A percentile compares a stretch with the other conserved stretches of the same genome.
Conservation (phyloP, 2,797 vertebrate genomes). For the Manis crassicaudata region DNA sequence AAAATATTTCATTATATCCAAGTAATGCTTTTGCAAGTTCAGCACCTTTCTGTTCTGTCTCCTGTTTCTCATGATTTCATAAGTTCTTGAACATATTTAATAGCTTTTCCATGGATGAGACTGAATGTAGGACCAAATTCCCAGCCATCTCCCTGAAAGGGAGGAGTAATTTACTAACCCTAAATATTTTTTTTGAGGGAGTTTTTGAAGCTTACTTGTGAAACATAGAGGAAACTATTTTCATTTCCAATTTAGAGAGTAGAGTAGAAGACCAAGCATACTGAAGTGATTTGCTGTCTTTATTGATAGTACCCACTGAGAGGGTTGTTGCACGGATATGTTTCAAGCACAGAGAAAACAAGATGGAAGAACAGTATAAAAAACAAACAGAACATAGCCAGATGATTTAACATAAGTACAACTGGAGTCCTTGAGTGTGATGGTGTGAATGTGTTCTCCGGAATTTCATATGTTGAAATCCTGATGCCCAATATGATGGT, state of each 20-base stretch:
- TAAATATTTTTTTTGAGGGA: slow-evolving; percentile 4
- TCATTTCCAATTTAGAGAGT: background rate
- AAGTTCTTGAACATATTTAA: background rate
- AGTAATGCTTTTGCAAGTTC: background rate
- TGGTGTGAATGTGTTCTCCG: background rate
- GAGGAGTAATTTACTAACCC: background rate
- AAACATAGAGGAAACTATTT: background rate
- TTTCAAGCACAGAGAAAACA: background rate
- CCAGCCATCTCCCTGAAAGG: background rate
- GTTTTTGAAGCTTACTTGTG: slow-evolving; percentile 1
- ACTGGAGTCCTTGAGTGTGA: background rate
- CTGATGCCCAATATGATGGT: background rate
- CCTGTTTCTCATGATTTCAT: background rate
- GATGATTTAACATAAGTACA: background rate
- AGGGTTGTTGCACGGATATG: background rate
- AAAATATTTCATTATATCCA: slow-evolving; percentile 7
- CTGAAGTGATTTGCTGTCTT: background rate
- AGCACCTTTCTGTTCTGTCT: background rate
- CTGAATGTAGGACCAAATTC: background rate
- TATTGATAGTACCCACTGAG: background rate
- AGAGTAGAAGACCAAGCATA: background rate
- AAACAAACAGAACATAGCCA: background rate
- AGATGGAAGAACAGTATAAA: background rate
- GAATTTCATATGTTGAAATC: background rate
- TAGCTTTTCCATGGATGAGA: background rate